Conservation (phyloP, 2,113 vertebrate species). For the Pao palembangensis region DNA sequence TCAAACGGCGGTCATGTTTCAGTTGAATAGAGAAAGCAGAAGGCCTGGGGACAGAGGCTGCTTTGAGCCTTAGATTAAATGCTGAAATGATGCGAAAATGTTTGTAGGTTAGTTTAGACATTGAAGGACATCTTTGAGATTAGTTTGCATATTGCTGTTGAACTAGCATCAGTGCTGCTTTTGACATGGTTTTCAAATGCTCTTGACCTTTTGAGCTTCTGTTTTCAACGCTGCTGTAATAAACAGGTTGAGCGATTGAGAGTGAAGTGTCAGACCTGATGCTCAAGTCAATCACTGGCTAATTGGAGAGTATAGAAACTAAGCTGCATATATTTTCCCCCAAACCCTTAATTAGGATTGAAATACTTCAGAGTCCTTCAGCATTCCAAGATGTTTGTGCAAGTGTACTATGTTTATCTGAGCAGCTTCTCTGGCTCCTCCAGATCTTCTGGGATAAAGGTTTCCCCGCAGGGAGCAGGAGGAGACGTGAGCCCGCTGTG, state of each 20-base stretch:
- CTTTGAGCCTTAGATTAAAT: constrained; percentile 26
- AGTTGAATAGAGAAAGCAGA: constrained; percentile 1
- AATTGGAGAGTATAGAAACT: too few species aligned
- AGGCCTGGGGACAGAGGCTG: constrained; percentile 12
- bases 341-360: too few species aligned
- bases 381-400: background rate
- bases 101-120: background rate
- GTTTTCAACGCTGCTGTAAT: too few species aligned
- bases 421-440: constrained; percentile 1
- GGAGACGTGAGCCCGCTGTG: constrained; percentile 21
- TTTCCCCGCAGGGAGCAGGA: constrained; percentile 15
- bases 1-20: constrained; percentile 35
- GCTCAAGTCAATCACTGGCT: too few species aligned
- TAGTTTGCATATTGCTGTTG: background rate
- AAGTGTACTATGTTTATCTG: background rate
- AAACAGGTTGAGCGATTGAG: too few species aligned
- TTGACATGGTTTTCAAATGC: too few species aligned
- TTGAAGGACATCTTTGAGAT: background rate
- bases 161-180: background rate
- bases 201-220: too few species aligned
- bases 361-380: too few species aligned
- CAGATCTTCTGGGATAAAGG: constrained; percentile 12
- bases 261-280: too few species aligned
- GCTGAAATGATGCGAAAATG: constrained; percentile 17
- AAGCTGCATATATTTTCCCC: too few species aligned